Evolutionary conservation across 2,797 vertebrate species (phyloP).

Genomic region (Lutjanus argentimaculatus): DNA sequence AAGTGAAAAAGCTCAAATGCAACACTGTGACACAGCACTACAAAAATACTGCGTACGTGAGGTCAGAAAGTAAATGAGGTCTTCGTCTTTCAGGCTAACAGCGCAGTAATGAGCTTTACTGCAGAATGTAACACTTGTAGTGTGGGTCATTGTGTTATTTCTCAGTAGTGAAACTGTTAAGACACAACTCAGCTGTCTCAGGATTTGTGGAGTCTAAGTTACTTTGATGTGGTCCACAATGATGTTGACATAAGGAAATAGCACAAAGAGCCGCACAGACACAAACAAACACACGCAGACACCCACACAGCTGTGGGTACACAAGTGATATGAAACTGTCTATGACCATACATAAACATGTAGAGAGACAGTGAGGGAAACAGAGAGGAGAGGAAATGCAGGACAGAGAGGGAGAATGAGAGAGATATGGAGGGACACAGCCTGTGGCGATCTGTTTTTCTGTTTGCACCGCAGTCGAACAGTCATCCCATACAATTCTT

Average conservation of each 20-base stretch:
- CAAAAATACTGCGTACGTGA: not conserved
- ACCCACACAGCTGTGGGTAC: slow-evolving; percentile 54
- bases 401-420: slow-evolving; percentile 1
- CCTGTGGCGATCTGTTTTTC: slow-evolving; percentile 52
- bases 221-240: slow-evolving; percentile 51
- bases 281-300: slow-evolving; percentile 50
- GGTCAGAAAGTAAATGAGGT: slow-evolving; percentile 6
- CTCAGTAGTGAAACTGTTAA: slow-evolving; percentile 16
- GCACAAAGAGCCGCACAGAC: slow-evolving; percentile 21
- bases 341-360: slow-evolving; percentile 46
- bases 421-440: slow-evolving; percentile 37
- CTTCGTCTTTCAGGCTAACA: not conserved
- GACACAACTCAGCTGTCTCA: slow-evolving; percentile 23
- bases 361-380: slow-evolving; percentile 12
- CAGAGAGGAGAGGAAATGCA: not conserved
- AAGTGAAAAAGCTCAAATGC: not conserved
- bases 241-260: slow-evolving; percentile 53
- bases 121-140: slow-evolving; percentile 1
- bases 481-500: slow-evolving; percentile 39
- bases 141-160: slow-evolving; percentile 24
- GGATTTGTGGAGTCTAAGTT: slow-evolving; percentile 22
- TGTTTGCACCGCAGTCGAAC: slow-evolving; percentile 46
- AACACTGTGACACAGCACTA: not conserved
- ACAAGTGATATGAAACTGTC: slow-evolving; percentile 58
- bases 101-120: slow-evolving; percentile 17